Conservation (phyloP, 92 coral and sea anemone genomes). For the Metridium senile region DNA sequence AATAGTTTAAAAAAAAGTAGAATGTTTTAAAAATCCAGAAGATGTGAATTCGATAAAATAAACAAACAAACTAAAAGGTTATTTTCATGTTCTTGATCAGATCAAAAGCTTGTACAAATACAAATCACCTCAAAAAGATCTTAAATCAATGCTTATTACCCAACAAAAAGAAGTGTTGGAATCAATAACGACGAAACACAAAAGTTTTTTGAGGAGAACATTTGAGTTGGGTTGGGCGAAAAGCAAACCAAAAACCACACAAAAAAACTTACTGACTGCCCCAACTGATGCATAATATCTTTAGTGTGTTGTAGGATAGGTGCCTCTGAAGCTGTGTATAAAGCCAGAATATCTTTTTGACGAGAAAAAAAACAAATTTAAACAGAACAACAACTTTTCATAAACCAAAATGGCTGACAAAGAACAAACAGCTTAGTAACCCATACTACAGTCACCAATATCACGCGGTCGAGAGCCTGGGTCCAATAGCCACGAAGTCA, state of each 20-base stretch:
- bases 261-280: constrained; percentile 69
- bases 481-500: constrained; percentile 66
- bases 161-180: too few species aligned
- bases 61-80: too few species aligned
- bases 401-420: constrained; percentile 47
- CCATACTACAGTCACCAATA: constrained; percentile 41
- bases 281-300: constrained; percentile 87
- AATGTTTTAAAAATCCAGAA: too few species aligned
- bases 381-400: background rate
- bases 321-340: constrained; percentile 22
- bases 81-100: too few species aligned
- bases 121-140: too few species aligned
- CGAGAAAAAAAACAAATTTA: background rate
- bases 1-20: too few species aligned
- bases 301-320: constrained; percentile 21
- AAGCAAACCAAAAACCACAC: background rate
- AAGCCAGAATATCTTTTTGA: constrained; percentile 37
- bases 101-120: too few species aligned
- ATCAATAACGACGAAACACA: too few species aligned
- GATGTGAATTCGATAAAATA: too few species aligned
- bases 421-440: background rate
- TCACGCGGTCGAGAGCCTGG: constrained; percentile 42
- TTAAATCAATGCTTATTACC: too few species aligned
- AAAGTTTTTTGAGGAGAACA: too few species aligned
- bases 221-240: background rate